Evolutionary conservation across 2,797 vertebrate species (phyloP), one percentile per base, ranked within the genome.

Genomic region (Lacerta bilineata): DNA sequence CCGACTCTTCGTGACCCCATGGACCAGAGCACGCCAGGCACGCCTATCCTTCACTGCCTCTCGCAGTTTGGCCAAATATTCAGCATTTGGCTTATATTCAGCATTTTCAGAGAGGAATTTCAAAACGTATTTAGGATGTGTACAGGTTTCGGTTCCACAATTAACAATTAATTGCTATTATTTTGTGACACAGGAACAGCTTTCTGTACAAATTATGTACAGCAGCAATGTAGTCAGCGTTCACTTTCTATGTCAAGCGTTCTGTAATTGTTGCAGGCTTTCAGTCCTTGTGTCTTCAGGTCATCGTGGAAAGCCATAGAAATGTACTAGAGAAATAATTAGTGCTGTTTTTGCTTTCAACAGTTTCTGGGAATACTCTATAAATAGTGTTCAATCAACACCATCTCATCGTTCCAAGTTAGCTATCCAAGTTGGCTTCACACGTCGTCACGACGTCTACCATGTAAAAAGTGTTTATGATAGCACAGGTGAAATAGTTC

Each of bases 331-430:
- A 79, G 23, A 92, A 75, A 50, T 74, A 66, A 75, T 50, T 83
- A 81, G 50, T 27, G 8, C 0, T 25, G 41, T 13, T 41, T 92
- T 87, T 88, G 39, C 3, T 91, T 89, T 84, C 29, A 59, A 10
- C 59, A 59, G 83, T 87, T 84, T 3, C 59, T 89, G 10, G 55
- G 8, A 84, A 77, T 81, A 82, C 2, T 80, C 69, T 79, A 27
- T 46, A 83, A 85, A 72, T 82, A 85, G 39, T 29, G 82, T 90
- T 90, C 75, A 86, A 84, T 90, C n/a, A 83, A 55, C 3, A 17
- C 2, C 27, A 2, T 17, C 3, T 89, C 10, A 64, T 33, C 87
- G 6, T 72, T 80, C 61, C 43, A 79, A 93, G 59, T 1, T 55
- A 85, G 36, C 41, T 43, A 33, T 41, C 59, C 72, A 29, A 77